phyloP scores from a whole-genome alignment of 1,140 invertebrate genomes.

The Megalopta genalis region DNA sequence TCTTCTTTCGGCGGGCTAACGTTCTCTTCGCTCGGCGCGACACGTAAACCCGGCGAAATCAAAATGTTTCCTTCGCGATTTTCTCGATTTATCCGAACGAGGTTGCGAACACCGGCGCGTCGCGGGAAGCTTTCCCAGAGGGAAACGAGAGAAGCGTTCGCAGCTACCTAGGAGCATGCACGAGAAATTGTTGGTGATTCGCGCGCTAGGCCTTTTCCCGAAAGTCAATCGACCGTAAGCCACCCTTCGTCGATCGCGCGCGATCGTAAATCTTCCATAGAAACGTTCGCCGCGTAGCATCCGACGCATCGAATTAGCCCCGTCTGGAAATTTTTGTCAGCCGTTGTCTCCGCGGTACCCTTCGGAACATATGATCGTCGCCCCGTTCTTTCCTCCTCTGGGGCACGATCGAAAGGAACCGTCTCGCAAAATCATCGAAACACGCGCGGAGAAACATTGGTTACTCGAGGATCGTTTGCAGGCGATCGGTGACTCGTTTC shows the following conservation, averaged over 20 bases:
- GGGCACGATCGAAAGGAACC: no score
- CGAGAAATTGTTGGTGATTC: not conserved
- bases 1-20: no score
- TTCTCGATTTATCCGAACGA: not conserved
- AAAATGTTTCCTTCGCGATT: no score
- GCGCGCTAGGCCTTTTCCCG: not conserved
- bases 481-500: not conserved
- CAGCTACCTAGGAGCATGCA: not conserved
- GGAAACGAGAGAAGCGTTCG: not conserved
- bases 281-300: not conserved
- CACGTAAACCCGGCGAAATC: no score
- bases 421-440: no score
- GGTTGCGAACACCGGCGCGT: not conserved
- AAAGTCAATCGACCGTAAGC: constrained; percentile 1
- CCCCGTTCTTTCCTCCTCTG: not conserved
- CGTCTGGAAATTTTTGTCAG: not conserved
- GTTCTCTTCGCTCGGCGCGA: no score
- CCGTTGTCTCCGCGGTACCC: not conserved
- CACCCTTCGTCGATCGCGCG: not conserved
- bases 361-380: not conserved
- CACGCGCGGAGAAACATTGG: no score
- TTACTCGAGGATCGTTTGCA: no score
- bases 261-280: not conserved
- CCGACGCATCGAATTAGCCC: not conserved
- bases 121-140: not conserved